phyloP scores from a whole-genome alignment of 2,888 invertebrate genomes.

The Nomada fucata region DNA sequence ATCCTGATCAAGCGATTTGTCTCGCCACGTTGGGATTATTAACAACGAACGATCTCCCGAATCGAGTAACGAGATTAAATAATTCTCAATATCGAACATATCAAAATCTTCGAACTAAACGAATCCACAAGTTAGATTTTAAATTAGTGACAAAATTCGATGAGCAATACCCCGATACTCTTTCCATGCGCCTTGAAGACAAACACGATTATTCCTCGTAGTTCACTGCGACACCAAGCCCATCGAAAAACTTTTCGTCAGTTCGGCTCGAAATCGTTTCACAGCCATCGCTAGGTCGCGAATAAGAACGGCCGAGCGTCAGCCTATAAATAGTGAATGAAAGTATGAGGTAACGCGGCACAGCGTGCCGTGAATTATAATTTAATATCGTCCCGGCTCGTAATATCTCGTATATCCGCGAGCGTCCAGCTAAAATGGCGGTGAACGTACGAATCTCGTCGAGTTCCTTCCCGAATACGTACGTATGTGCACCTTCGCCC shows the following conservation, averaged over 20 bases:
- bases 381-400: slow-evolving; percentile 67
- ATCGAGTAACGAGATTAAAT: background rate
- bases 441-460: slow-evolving; percentile 34
- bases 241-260: no score
- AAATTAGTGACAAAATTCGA: no score
- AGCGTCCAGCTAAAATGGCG: slow-evolving; percentile 18
- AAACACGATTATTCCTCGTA: background rate
- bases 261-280: slow-evolving; percentile 40
- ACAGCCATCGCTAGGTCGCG: slow-evolving; percentile 60
- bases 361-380: slow-evolving; percentile 76
- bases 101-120: no score
- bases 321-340: slow-evolving; percentile 76
- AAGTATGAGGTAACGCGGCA: slow-evolving; percentile 75
- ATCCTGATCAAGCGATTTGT: slow-evolving; percentile 46
- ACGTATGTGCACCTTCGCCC: background rate
- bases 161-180: no score
- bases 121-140: no score
- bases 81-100: no score
- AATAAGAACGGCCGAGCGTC: slow-evolving; percentile 63
- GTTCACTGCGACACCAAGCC: no score
- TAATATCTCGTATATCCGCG: slow-evolving; percentile 50
- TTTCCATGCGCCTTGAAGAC: no score
- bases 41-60: slow-evolving; percentile 1
- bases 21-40: background rate
- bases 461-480: slow-evolving; percentile 30